These are phyloP conservation scores for Centroberyx gerrardi DNA, from an alignment of 2,797 vertebrate species.

Conservation along the genomic window DNA sequence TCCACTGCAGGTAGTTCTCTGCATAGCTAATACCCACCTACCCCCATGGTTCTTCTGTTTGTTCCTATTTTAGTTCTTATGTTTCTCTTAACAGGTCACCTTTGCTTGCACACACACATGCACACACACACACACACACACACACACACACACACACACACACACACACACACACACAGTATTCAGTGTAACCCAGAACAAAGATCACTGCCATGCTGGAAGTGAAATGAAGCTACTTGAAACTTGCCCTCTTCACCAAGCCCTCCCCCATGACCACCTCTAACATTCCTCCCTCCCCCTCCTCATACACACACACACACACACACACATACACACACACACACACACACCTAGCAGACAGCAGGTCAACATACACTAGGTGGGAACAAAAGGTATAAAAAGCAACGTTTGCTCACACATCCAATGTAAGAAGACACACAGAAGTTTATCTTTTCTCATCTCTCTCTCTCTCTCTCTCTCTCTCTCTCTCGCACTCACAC, in stretches of 20 bases:
- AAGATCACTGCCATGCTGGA: constrained; percentile 83
- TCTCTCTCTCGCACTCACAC: too few species aligned
- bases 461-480: too few species aligned
- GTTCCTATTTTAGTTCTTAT: too few species aligned
- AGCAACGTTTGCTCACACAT: background rate
- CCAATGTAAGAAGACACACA: too few species aligned
- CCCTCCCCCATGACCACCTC: constrained; percentile 9
- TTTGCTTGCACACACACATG: constrained; percentile 25
- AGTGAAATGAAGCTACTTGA: constrained; percentile 58
- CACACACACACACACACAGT: constrained; percentile 30
- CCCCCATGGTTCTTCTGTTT: background rate
- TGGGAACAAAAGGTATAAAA: background rate
- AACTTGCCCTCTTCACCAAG: constrained; percentile 50
- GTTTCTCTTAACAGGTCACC: constrained; percentile 26
- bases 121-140: constrained; percentile 16
- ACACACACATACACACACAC: background rate
- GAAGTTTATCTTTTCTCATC: too few species aligned
- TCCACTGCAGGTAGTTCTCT: too few species aligned
- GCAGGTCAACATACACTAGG: constrained; percentile 33
- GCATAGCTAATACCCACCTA: background rate
- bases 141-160: constrained; percentile 29
- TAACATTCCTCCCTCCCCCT: too few species aligned
- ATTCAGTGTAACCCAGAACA: constrained; percentile 63
- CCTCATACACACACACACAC: background rate
- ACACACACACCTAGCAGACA: background rate